Conservation (phyloP, 2,888 invertebrate species). For the Cyrtodaria siliqua region DNA sequence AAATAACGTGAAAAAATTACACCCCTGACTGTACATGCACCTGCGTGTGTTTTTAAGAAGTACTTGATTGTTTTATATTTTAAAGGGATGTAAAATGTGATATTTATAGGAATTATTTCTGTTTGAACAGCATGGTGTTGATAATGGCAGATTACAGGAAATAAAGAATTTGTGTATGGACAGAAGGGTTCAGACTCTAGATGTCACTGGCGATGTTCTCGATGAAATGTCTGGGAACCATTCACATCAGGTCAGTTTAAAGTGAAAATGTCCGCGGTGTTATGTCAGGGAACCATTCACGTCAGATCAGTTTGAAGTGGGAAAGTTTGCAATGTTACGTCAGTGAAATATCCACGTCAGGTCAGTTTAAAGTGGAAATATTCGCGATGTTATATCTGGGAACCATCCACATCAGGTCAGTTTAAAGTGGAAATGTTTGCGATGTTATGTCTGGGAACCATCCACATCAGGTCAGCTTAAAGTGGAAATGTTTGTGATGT, state of each 20-base stretch:
- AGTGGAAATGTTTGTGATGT: too few relatives aligned
- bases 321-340: slow-evolving; percentile 55
- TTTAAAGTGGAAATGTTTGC: slow-evolving; percentile 44
- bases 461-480: slow-evolving; percentile 73
- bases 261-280: too few relatives aligned
- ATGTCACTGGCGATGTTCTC: slow-evolving; percentile 47
- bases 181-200: slow-evolving; percentile 40
- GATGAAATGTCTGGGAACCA: slow-evolving; percentile 63
- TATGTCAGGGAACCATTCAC: too few relatives aligned
- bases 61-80: too few relatives aligned
- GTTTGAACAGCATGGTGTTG: slow-evolving; percentile 18
- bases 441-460: slow-evolving; percentile 64
- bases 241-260: slow-evolving; percentile 73
- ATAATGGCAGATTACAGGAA: slow-evolving; percentile 26
- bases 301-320: too few relatives aligned
- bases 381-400: too few relatives aligned
- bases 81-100: too few relatives aligned
- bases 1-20: too few relatives aligned
- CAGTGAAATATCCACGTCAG: slow-evolving; percentile 74
- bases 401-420: too few relatives aligned
- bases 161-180: slow-evolving; percentile 51
- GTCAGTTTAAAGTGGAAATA: slow-evolving; percentile 58
- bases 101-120: too few relatives aligned
- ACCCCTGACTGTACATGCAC: too few relatives aligned
- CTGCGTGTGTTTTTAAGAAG: too few relatives aligned